Evolutionary conservation across 2,888 invertebrate genomes (phyloP), one percentile per base, ranked within the genome.

Genomic region (Agrochola circellaris): DNA sequence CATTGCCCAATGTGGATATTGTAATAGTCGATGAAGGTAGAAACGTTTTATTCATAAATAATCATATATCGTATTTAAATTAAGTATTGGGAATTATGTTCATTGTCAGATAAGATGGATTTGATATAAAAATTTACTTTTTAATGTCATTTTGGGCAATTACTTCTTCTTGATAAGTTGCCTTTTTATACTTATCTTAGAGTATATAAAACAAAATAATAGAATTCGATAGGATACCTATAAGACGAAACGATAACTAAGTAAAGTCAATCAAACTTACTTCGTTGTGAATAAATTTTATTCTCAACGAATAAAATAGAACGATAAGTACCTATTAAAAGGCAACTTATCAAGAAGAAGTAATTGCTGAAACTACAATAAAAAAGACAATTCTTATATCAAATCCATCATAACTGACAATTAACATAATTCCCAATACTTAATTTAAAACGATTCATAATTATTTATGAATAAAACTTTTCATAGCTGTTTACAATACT

Each of bases 1-100:
- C 83, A 83, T 87, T 82, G 83, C 81, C 80, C 82, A 83, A 83
- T 83, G 81, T 87, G 82, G 84, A 87, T 87, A 83, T 83, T 83
- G 79, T 87, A 84, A 86, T 86, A 84, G 83, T 83, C 84, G 81
- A 81, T 81, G 79, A 77, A 84, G 77, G 74, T 77, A 79, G 79
- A 87, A 81, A 81, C 77, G 79, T 87, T 87, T 87, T 80, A 75
- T 73, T 80, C 73, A 81, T 86, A 87, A 77, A 87, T 84, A 86
- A 82, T 81, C 76, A 74, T 74, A 61, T 84, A 84, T 80, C 66
- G 77, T 75, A 81, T 79, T 81, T 75, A 74, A 82, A 84, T 77
- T 54, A 73, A 79, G 76, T 71, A 68, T 73, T 78, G 69, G 56
- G 65, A 82, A 84, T 73, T 69, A 67, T 66, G 51, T 77, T n/a